These are phyloP conservation scores for Oceanites oceanicus DNA, from an alignment of 2,113 vertebrate genomes.

Conservation along the genomic window DNA sequence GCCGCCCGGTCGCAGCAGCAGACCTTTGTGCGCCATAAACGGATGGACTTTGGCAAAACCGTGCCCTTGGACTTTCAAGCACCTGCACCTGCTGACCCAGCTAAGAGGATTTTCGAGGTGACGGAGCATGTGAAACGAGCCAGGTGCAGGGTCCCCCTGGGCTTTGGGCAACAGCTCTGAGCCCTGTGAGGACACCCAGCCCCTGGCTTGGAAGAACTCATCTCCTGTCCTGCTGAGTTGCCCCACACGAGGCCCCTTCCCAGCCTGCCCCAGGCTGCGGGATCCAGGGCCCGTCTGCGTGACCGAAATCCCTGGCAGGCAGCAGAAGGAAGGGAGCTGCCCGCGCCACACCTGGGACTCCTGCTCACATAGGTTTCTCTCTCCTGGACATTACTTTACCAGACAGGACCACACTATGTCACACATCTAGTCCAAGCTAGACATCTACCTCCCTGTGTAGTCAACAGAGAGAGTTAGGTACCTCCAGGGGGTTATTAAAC, in stretches of 20 bases:
- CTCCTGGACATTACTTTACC: background rate
- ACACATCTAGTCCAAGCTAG: background rate
- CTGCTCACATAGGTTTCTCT: background rate
- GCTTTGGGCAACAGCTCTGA: background rate
- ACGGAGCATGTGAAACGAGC: background rate
- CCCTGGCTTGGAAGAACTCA: background rate
- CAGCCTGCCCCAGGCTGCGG: background rate
- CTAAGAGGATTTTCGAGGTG: background rate
- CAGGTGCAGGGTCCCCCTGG: background rate
- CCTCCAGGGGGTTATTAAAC: background rate
- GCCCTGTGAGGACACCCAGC: background rate
- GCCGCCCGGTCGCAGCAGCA: rapidly evolving
- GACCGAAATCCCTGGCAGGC: background rate
- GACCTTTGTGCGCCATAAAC: slow-evolving; percentile 21
- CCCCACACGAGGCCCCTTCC: rapidly evolving
- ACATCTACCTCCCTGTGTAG: background rate
- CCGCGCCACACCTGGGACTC: rapidly evolving
- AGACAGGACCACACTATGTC: background rate
- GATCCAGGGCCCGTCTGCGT: rapidly evolving
- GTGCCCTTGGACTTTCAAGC: background rate
- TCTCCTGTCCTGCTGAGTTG: background rate
- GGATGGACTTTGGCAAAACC: slow-evolving; percentile 6
- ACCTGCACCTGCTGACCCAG: background rate
- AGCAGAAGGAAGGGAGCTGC: background rate
- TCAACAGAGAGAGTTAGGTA: background rate